Base-by-base conservation (phyloP, 2,113 vertebrate genomes). In the Microcebus murinus region DNA sequence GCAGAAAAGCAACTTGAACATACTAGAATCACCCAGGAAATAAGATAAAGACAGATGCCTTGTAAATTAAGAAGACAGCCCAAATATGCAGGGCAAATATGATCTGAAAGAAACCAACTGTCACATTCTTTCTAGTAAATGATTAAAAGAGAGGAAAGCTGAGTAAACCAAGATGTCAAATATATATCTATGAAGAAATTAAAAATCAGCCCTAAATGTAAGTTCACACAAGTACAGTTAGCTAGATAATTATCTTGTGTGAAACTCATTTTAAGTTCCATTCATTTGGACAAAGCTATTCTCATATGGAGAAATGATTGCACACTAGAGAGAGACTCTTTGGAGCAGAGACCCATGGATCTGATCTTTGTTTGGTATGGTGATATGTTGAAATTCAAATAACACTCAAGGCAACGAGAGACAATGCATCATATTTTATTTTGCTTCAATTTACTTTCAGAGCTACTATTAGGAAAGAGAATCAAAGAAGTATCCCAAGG, bases 61-160 rank as follows among this genome's bases (percentile, higher is more conserved):
- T 93, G 27, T 10, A 96, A 97, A 94, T 90, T 96, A 76, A 80
- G 95, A 94, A 97, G 97, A 14, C 1, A 94, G 81, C 79, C 42
- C 81, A 97, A 97, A 57, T 65, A 59, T 25, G 50, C 18, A 89
- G 76, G 70, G 68, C 17, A 96, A 96, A 59, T 23, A 84, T 20
- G 70, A 93, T 89, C 67, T 91, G 4, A 84, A 96, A 65, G 61
- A 97, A 98, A 88, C 25, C 92, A 96, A 95, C 18, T 85, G 29
- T 61, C 74, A 90, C 1, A 3, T 20, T 8, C 6, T 97, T 98
- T 76, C 34, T 95, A 87, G 34, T 45, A 25, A 88, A 82, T 98
- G 73, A 96, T 94, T 97, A 92, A 95, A 97, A 97, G 13, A 1
- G 6, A 94, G 8, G 13, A 93, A 97, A 96, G 21, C 21, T 94